Percentiles rank a stretch among this genome's conserved stretches.
phyloP scores from a whole-genome alignment of 2,797 vertebrate genomes.

The Syncerus caffer region DNA sequence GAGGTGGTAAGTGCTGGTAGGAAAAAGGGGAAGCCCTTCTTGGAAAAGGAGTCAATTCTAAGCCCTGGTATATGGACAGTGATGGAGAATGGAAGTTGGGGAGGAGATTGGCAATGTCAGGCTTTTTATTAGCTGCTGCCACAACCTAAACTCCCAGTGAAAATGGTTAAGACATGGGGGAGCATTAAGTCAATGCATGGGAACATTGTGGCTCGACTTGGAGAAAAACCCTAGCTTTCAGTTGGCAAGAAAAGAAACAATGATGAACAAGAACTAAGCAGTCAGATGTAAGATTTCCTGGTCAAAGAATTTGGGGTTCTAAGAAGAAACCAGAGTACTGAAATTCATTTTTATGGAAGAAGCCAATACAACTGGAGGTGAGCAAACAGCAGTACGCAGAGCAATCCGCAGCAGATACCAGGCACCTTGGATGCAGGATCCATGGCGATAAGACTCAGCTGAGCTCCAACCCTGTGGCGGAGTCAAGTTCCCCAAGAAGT shows the following conservation, averaged over 20 bases:
- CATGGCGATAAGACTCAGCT: not conserved
- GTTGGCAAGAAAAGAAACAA: not conserved
- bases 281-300: not conserved
- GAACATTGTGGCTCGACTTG: not conserved
- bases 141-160: not conserved
- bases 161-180: not conserved
- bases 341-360: not conserved
- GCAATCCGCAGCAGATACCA: not conserved
- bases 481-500: not conserved
- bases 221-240: not conserved
- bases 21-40: not conserved
- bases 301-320: not conserved
- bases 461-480: not conserved
- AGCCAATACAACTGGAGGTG: not conserved
- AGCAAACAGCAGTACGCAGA: not conserved
- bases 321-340: not conserved
- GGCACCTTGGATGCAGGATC: not conserved
- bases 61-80: not conserved
- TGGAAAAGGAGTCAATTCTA: not conserved
- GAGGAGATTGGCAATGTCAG: not conserved
- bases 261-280: not conserved
- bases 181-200: not conserved
- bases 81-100: rapidly evolving
- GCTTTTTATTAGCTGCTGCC: not conserved
- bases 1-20: not conserved